Percentiles rank a stretch among this genome's conserved stretches.
These are phyloP conservation scores for Hyperoplus immaculatus DNA, from an alignment of 2,797 vertebrate genomes.

Conservation along the genomic window DNA sequence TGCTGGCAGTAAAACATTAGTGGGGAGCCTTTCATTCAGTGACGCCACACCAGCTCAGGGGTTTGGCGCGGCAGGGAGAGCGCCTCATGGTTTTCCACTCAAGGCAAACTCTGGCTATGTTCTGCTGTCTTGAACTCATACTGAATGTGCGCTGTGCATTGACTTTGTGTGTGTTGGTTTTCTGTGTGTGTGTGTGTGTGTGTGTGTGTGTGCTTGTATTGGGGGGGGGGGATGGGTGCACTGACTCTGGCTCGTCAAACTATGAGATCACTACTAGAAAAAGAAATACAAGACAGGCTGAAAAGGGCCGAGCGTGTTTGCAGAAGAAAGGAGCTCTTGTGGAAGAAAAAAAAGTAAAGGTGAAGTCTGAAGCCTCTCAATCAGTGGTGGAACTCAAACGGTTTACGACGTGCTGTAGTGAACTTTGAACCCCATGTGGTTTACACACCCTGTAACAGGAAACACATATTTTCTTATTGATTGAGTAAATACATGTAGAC, in stretches of 20 bases:
- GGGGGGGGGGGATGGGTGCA: slow-evolving; percentile 53
- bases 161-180: slow-evolving; percentile 10
- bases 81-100: slow-evolving; percentile 55
- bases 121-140: slow-evolving; percentile 50
- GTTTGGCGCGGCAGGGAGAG: slow-evolving; percentile 44
- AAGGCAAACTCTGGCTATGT: slow-evolving; percentile 47
- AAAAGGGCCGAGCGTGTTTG: slow-evolving; percentile 8
- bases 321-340: slow-evolving; percentile 30
- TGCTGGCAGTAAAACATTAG: slow-evolving; percentile 38
- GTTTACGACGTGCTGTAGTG: slow-evolving; percentile 59
- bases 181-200: slow-evolving; percentile 22
- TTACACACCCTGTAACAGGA: slow-evolving; percentile 8
- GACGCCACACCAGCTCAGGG: slow-evolving; percentile 40
- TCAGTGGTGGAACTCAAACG: slow-evolving; percentile 11
- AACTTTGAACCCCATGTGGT: slow-evolving; percentile 62
- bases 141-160: not conserved
- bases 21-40: slow-evolving; percentile 47
- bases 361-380: slow-evolving; percentile 11
- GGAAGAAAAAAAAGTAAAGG: slow-evolving; percentile 21
- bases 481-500: not conserved
- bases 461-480: not conserved
- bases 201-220: slow-evolving; percentile 11
- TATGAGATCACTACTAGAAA: slow-evolving; percentile 58
- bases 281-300: slow-evolving; percentile 31
- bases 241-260: slow-evolving; percentile 25